Evolutionary conservation across 2,797 vertebrate genomes (phyloP), one percentile per base, ranked within the genome.

Genomic region (Chelidonichthys spinosus): DNA sequence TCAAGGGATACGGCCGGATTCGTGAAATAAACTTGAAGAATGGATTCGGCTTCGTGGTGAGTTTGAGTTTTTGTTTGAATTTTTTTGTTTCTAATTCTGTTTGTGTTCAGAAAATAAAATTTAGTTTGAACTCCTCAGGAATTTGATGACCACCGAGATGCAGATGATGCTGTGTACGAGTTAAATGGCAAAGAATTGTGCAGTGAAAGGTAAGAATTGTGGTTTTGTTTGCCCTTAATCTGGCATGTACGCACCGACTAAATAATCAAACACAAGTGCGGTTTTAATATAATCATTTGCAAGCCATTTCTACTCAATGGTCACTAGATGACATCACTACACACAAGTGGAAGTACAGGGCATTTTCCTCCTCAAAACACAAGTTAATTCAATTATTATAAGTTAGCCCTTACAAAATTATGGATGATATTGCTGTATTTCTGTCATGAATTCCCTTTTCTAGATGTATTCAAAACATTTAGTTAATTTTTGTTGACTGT

Each of bases 31-130:
- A 97, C 83, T 87, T 98, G 5, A 98, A 98, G 85, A 98, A 97
- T 61, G 97, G 97, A 7, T 98, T 98, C 80, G 97, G 97, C 6
- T 98, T 98, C 91, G 97, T 98, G 95, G 97, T 98, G n/a, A 88
- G 96, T 84, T 11, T 74, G 4, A 11, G 8, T 1, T 0, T 18
- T 3, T 9, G 1, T 52, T 5, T 7, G 0, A 11, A 17, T 44
- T 25, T 25, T 25, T 25, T 25, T 25, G 25, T 25, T 13, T 56
- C 3, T 7, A 6, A 8, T 60, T 3, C 3, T 33, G 6, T 18
- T 37, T 42, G 2, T 43, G 5, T 8, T 25, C 8, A 47, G 14
- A 7, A 10, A 42, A 40, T 35, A 18, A 7, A n/a, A 8, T 6
- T 2, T 56, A 14, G 2, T 6, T 13, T 53, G 0, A 0, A 4